Conservation (phyloP, 2,888 invertebrate species). For the Euphydryas editha region DNA sequence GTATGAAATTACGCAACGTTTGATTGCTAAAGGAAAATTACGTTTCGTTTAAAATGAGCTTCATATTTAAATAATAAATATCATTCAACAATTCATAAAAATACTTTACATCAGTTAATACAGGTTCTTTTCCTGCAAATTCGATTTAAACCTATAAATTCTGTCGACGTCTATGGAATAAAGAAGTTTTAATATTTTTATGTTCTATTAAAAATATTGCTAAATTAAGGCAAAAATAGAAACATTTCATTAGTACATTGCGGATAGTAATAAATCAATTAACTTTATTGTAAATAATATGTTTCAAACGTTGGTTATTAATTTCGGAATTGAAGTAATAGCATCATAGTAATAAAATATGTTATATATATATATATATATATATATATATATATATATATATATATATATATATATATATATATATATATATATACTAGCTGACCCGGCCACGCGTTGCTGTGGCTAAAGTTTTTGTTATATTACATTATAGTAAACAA, state of each 20-base stretch:
- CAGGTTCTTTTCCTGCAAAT: neutral
- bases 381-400: too few relatives aligned
- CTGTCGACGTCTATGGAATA: neutral
- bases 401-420: too few relatives aligned
- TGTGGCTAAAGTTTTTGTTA: too few relatives aligned
- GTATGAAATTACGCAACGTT: neutral
- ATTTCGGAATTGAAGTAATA: constrained; percentile 1
- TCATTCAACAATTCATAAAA: neutral
- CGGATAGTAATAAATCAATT: constrained; percentile 5
- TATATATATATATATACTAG: too few relatives aligned
- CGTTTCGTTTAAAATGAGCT: neutral
- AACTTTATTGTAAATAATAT: neutral
- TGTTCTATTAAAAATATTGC: neutral
- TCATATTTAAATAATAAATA: constrained; percentile 9
- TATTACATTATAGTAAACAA: too few relatives aligned
- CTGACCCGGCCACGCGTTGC: too few relatives aligned
- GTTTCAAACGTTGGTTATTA: neutral
- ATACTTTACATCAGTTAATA: constrained; percentile 9
- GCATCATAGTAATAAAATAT: too few relatives aligned
- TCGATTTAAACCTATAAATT: constrained; percentile 8
- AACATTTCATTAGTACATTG: neutral
- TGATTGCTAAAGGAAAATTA: constrained; percentile 8
- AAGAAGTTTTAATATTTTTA: neutral
- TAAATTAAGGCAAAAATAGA: neutral
- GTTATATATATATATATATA: too few relatives aligned